Evolutionary conservation across 2,888 invertebrate genomes (phyloP).

Genomic region (Cephus spinipes): DNA sequence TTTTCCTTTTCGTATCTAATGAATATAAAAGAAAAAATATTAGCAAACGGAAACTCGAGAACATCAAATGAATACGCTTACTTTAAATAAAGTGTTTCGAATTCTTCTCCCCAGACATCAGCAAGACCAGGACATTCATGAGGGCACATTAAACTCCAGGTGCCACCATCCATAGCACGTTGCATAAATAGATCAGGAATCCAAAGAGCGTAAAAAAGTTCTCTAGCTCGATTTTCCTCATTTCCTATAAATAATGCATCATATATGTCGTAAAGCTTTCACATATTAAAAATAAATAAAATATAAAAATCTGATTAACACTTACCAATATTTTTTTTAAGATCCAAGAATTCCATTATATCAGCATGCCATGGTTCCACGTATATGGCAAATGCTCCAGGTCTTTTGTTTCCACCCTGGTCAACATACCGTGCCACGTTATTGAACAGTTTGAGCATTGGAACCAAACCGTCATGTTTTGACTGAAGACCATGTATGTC

Average conservation of each 20-base stretch:
- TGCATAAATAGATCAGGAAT: constrained; percentile 99
- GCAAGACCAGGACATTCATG: constrained; percentile 89
- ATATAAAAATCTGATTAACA: not conserved
- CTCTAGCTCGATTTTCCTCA: constrained; percentile 93
- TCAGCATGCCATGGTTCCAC: constrained; percentile 77
- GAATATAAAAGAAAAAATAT: not conserved
- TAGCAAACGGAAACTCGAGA: not conserved
- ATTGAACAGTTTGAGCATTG: constrained; percentile 73
- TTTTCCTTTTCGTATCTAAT: constrained; percentile 85
- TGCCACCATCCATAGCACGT: constrained; percentile 84
- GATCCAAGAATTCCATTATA: constrained; percentile 72
- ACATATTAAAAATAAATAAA: not conserved
- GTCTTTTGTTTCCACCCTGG: constrained; percentile 74
- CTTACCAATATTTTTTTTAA: constrained; percentile 71
- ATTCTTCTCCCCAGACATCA: constrained; percentile 96
- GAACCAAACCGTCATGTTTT: constrained; percentile 73
- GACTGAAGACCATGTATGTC: constrained; percentile 75
- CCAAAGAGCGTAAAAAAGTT: constrained; percentile 97
- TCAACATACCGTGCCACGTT: constrained; percentile 74
- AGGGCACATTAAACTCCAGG: constrained; percentile 98
- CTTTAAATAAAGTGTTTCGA: constrained; percentile 87
- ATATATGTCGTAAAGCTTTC: not conserved
- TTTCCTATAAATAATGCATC: constrained; percentile 71
- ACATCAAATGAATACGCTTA: constrained; percentile 48
- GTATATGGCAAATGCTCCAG: constrained; percentile 75